Conservation (phyloP, 2,888 invertebrate species). For the Drosophila yooni region DNA sequence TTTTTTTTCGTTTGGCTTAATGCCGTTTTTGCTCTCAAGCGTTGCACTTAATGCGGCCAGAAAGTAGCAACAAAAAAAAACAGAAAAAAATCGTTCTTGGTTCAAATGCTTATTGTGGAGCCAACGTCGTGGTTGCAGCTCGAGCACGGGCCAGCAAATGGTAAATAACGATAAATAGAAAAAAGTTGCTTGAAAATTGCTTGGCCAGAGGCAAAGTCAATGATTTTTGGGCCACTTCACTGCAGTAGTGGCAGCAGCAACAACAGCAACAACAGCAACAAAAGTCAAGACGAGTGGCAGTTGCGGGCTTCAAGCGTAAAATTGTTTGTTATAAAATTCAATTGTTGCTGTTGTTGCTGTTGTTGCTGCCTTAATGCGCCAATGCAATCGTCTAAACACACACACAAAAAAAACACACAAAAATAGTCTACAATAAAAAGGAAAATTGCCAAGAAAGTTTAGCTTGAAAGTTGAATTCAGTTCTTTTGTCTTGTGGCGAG, state of each 20-base stretch:
- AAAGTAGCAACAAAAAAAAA: slow-evolving; percentile 29
- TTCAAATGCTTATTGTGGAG: slow-evolving; percentile 57
- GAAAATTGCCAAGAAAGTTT: slow-evolving; percentile 59
- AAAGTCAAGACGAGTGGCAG: slow-evolving; percentile 56
- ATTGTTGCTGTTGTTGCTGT: slow-evolving; percentile 62
- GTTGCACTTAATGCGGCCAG: slow-evolving; percentile 49
- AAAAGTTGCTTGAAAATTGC: slow-evolving; percentile 68
- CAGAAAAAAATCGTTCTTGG: slow-evolving; percentile 19
- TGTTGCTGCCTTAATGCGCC: slow-evolving; percentile 44
- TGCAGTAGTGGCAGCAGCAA: slow-evolving; percentile 49
- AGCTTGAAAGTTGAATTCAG: slow-evolving; percentile 41
- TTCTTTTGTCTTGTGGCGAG: slow-evolving; percentile 47
- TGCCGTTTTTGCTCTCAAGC: slow-evolving; percentile 34
- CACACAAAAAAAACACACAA: slow-evolving; percentile 17
- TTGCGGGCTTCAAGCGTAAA: slow-evolving; percentile 75
- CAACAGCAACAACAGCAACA: slow-evolving; percentile 51
- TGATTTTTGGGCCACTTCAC: slow-evolving; percentile 68
- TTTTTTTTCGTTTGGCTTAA: slow-evolving; percentile 23
- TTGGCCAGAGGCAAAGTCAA: slow-evolving; percentile 75
- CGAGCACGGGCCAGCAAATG: slow-evolving; percentile 51
- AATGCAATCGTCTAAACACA: slow-evolving; percentile 61
- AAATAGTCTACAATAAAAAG: background rate
- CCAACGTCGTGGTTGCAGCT: slow-evolving; percentile 26
- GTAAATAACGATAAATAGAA: slow-evolving; percentile 76
- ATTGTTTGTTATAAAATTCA: slow-evolving; percentile 80